Evolutionary conservation across 2,797 vertebrate genomes (phyloP), one percentile per base, ranked within the genome.

Genomic region (Gymnocypris eckloni): DNA sequence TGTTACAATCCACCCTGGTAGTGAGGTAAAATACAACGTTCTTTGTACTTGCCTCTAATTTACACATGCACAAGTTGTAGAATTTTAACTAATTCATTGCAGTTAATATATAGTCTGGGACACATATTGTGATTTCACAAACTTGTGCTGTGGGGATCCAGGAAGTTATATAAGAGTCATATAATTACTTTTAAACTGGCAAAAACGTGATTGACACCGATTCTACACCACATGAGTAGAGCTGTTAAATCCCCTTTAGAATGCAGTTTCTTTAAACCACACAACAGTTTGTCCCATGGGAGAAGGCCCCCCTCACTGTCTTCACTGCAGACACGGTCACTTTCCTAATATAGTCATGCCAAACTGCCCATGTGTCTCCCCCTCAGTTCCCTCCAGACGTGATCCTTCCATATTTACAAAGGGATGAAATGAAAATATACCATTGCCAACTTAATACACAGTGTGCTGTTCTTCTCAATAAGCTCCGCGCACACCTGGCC

Each of bases 341-440:
- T 94, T 94, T 94, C 95, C 95, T 94, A 95, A 96, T 96, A 95
- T 96, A 95, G 95, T 93, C 93, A 95, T 94, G 91, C 92, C 93
- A 94, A 91, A 93, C 92, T 92, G 91, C 88, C 85, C 71, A 90
- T 86, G 92, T 89, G 82, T 83, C 75, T 69, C 70, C 73, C 54
- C 61, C 81, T 56, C 69, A 61, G 69, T 72, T 52, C 54, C n/a
- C 71, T 71, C 79, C 28, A 71, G 50, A 43, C 59, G 18, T 5
- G 67, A 86, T 22, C 79, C 39, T 12, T 28, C 4, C 33, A 56
- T 25, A 43, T 73, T 41, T 82, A 86, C 81, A 50, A 77, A 50
- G 48, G 18, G 71, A 59, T 52, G 39, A 2, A 80, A 79, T 78
- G 20, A 56, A 64, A 77, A 20, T 69, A 67, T 48, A 56, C 50